A percentile compares a stretch with the other conserved stretches of the same genome.
Evolutionary conservation across 2,888 invertebrate species (phyloP).

Genomic region (Exocentrus adspersus): DNA sequence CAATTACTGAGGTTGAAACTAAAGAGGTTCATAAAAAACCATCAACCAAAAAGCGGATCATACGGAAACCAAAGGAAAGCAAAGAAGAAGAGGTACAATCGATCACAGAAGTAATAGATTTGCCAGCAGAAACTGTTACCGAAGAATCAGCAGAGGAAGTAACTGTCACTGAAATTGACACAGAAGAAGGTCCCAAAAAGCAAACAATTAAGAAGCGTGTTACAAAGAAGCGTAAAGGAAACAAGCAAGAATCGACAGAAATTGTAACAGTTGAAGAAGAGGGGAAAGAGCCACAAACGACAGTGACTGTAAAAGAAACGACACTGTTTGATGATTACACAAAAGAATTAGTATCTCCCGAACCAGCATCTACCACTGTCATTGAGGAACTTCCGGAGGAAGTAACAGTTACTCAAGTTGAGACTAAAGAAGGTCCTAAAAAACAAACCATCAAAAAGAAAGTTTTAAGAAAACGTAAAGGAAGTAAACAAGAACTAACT

Average conservation of each 20-base stretch:
- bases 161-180: slow-evolving; percentile 45
- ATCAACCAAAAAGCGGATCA: slow-evolving; percentile 45
- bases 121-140: slow-evolving; percentile 41
- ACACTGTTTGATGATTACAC: slow-evolving; percentile 52
- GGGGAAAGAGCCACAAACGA: slow-evolving; percentile 48
- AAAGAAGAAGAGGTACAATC: slow-evolving; percentile 56
- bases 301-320: slow-evolving; percentile 48
- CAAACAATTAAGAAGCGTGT: slow-evolving; percentile 55
- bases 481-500: slow-evolving; percentile 56
- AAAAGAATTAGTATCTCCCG: slow-evolving; percentile 43
- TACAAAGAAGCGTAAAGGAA: slow-evolving; percentile 58
- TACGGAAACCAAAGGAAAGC: slow-evolving; percentile 54
- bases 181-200: slow-evolving; percentile 47
- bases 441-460: slow-evolving; percentile 55
- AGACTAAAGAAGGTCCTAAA: slow-evolving; percentile 49
- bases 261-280: slow-evolving; percentile 51
- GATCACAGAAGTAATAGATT: slow-evolving; percentile 47
- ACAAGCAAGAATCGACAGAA: slow-evolving; percentile 56
- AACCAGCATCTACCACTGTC: slow-evolving; percentile 28
- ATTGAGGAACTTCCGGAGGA: slow-evolving; percentile 51
- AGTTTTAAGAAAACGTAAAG: slow-evolving; percentile 49
- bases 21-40: slow-evolving; percentile 44
- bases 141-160: slow-evolving; percentile 55
- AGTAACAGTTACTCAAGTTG: slow-evolving; percentile 38
- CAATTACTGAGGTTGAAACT: slow-evolving; percentile 38